phyloP scores from a whole-genome alignment of 2,113 vertebrate genomes.

The Odontesthes bonariensis region DNA sequence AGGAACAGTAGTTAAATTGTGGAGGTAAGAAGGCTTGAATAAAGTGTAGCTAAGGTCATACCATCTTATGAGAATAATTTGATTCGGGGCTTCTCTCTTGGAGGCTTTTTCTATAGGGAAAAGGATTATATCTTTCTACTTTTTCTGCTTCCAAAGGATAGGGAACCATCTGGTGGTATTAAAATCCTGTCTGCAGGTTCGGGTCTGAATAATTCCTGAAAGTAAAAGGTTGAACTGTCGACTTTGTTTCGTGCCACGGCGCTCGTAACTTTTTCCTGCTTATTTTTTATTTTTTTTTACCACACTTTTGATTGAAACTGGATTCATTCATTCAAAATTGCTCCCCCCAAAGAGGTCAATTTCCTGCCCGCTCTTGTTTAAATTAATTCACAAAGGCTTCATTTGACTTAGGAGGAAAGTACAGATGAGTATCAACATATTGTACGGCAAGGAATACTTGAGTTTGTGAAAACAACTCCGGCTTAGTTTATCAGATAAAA shows the following conservation, averaged over 20 bases:
- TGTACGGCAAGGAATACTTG: slow-evolving; percentile 50
- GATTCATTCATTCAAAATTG: slow-evolving; percentile 45
- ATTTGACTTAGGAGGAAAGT: slow-evolving; percentile 51
- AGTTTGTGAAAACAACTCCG: slow-evolving; percentile 14
- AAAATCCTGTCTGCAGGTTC: slow-evolving; percentile 66
- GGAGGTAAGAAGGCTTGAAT: slow-evolving; percentile 77
- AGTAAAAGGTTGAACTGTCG: slow-evolving; percentile 45
- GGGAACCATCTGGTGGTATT: slow-evolving; percentile 71
- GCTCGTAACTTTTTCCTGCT: slow-evolving; percentile 43
- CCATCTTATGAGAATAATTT: slow-evolving; percentile 74
- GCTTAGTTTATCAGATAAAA: slow-evolving; percentile 44
- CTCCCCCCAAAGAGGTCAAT: slow-evolving; percentile 20
- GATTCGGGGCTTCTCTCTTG: slow-evolving; percentile 61
- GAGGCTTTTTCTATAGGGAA: slow-evolving; percentile 69
- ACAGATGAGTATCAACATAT: slow-evolving; percentile 68
- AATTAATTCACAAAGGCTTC: slow-evolving; percentile 65
- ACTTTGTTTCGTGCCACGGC: slow-evolving; percentile 48
- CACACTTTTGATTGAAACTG: slow-evolving; percentile 50
- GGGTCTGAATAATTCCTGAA: slow-evolving; percentile 58
- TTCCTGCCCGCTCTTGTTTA: slow-evolving; percentile 65
- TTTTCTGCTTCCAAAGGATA: slow-evolving; percentile 66
- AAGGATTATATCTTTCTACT: slow-evolving; percentile 74
- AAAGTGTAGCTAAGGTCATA: slow-evolving; percentile 75
- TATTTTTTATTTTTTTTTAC: not conserved
- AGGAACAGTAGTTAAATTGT: slow-evolving; percentile 66